Evolutionary conservation across 2,797 vertebrate genomes (phyloP).

Genomic region (Astyanax mexicanus): DNA sequence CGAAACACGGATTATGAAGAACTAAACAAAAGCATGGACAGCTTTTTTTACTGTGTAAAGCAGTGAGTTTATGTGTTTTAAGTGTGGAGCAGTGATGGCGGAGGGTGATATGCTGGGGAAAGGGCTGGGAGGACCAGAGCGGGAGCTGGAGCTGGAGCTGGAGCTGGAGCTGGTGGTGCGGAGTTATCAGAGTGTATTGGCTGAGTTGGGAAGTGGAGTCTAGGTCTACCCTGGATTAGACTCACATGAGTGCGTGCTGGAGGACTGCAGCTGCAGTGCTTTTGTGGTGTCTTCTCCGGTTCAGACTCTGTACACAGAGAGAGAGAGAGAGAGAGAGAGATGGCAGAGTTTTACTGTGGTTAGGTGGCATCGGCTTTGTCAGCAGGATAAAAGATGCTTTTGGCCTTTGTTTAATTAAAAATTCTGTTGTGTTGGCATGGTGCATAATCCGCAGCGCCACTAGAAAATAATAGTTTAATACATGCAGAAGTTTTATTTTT

Average conservation of each 20-base stretch:
- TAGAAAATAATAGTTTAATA: too few species aligned
- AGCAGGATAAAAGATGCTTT: slow-evolving; percentile 1
- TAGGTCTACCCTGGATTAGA: slow-evolving; percentile 46
- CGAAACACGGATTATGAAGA: neutral
- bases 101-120: neutral
- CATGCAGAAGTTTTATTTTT: too few species aligned
- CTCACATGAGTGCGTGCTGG: slow-evolving; percentile 41
- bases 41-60: neutral
- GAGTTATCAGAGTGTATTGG: neutral
- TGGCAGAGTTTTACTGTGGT: slow-evolving; percentile 5
- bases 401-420: slow-evolving; percentile 26
- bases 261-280: slow-evolving; percentile 41
- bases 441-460: neutral
- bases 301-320: slow-evolving; percentile 1
- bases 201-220: slow-evolving; percentile 27
- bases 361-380: slow-evolving; percentile 2
- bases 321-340: too few species aligned
- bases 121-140: neutral
- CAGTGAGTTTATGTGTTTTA: neutral
- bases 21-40: too few species aligned
- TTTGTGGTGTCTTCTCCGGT: slow-evolving; percentile 40
- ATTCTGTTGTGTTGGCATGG: neutral
- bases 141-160: slow-evolving; percentile 2
- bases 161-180: slow-evolving; percentile 7
- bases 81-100: neutral